A percentile compares a stretch with the other conserved stretches of the same genome.
These are phyloP conservation scores for Halesus radiatus DNA, from an alignment of 1,140 invertebrate genomes.

Conservation along the genomic window DNA sequence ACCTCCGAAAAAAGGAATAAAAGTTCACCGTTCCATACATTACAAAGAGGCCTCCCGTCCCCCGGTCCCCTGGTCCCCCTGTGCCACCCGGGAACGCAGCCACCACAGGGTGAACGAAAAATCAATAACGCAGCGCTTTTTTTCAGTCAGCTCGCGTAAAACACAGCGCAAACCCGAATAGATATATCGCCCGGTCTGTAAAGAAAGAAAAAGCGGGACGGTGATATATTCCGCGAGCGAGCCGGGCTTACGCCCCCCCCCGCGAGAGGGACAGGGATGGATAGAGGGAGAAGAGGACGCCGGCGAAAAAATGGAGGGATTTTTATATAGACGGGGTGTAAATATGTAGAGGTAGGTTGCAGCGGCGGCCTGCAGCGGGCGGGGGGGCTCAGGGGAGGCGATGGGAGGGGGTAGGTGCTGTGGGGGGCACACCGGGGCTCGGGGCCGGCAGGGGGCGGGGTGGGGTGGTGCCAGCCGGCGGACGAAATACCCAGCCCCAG, in stretches of 20 bases:
- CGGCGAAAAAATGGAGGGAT: conserved; percentile 57
- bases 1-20: conserved; percentile 45
- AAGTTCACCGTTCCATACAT: conserved; percentile 47
- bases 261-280: conserved; percentile 44
- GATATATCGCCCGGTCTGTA: conserved; percentile 50
- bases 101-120: conserved; percentile 56
- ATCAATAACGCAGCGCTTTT: conserved; percentile 59
- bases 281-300: conserved; percentile 43
- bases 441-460: background rate
- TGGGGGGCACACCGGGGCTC: background rate
- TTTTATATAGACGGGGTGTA: conserved; percentile 56
- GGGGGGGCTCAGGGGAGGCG: conserved; percentile 1
- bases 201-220: conserved; percentile 54
- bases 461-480: conserved; percentile 9
- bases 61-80: too few species aligned
- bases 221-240: conserved; percentile 47
- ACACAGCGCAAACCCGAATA: conserved; percentile 53
- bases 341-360: conserved; percentile 56
- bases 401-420: too few species aligned
- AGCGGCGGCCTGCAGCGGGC: conserved; percentile 43
- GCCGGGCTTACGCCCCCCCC: background rate
- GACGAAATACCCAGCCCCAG: conserved; percentile 21
- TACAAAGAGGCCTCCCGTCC: conserved; percentile 46
- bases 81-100: conserved; percentile 6
- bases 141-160: conserved; percentile 58